Conservation (phyloP, 2,888 invertebrate species). For the Anoncus sp. region DNA sequence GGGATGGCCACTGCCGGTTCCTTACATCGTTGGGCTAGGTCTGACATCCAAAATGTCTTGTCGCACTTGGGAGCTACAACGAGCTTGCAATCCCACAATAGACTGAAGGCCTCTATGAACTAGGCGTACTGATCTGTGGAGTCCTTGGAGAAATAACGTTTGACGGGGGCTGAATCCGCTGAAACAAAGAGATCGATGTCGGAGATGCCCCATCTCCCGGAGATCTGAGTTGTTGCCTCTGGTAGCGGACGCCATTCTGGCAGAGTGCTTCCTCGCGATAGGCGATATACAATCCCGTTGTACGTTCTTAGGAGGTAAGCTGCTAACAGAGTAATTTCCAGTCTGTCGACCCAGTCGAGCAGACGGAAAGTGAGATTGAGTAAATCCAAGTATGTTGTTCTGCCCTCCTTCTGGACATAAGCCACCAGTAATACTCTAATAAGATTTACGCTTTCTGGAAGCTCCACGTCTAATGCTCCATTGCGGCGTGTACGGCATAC, state of each 20-base stretch:
- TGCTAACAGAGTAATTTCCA: conserved; percentile 63
- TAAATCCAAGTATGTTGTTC: conserved; percentile 41
- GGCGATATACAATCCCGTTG: conserved; percentile 72
- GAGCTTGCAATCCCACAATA: too few relatives aligned
- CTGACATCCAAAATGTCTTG: conserved; percentile 44
- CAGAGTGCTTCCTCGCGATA: conserved; percentile 59
- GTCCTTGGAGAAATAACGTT: too few relatives aligned
- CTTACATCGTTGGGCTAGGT: conserved; percentile 26
- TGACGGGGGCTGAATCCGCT: too few relatives aligned
- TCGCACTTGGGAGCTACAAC: conserved; percentile 56
- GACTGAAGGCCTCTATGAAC: too few relatives aligned
- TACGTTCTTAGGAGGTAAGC: conserved; percentile 69
- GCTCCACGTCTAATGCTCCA: conserved; percentile 19
- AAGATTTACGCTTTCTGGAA: conserved; percentile 44
- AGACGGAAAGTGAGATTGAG: conserved; percentile 49
- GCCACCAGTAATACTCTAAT: conserved; percentile 47
- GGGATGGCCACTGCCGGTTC: conserved; percentile 40
- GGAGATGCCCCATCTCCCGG: too few relatives aligned
- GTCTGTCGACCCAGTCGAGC: conserved; percentile 31
- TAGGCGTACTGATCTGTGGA: too few relatives aligned
- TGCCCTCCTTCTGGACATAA: conserved; percentile 58
- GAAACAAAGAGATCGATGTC: too few relatives aligned
- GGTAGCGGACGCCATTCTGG: conserved; percentile 36
- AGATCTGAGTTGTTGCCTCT: too few relatives aligned
- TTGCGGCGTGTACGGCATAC: conserved; percentile 50